A percentile compares a stretch with the other conserved stretches of the same genome.
These are phyloP conservation scores for Formica selysi DNA, from an alignment of 1,140 invertebrate genomes.

Conservation along the genomic window DNA sequence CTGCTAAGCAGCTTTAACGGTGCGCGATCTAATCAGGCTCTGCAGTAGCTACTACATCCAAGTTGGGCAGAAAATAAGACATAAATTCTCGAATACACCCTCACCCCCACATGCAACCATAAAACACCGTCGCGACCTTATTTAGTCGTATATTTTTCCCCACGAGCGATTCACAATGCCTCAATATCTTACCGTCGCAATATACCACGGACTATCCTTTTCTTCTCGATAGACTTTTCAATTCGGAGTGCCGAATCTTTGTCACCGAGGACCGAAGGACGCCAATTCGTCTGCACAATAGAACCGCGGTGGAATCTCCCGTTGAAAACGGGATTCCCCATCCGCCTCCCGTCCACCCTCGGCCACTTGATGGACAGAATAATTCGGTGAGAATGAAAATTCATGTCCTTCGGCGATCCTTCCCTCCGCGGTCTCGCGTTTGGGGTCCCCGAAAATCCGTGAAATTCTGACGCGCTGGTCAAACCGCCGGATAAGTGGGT, in stretches of 20 bases:
- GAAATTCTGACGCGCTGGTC: slow-evolving; percentile 56
- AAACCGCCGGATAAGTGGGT: slow-evolving; percentile 70
- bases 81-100: slow-evolving; percentile 69
- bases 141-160: slow-evolving; percentile 76
- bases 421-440: slow-evolving; percentile 29
- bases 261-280: slow-evolving; percentile 53
- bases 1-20: slow-evolving; percentile 42
- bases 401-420: slow-evolving; percentile 67
- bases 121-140: slow-evolving; percentile 69
- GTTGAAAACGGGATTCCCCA: slow-evolving; percentile 69
- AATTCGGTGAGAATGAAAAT: slow-evolving; percentile 79
- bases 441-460: slow-evolving; percentile 44
- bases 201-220: slow-evolving; percentile 67
- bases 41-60: slow-evolving; percentile 47
- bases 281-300: slow-evolving; percentile 74
- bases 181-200: slow-evolving; percentile 70
- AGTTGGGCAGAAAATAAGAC: slow-evolving; percentile 63
- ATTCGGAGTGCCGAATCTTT: slow-evolving; percentile 69
- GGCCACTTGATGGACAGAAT: slow-evolving; percentile 73
- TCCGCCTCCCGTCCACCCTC: background rate
- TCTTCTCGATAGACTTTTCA: slow-evolving; percentile 73
- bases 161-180: slow-evolving; percentile 69
- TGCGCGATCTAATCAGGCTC: slow-evolving; percentile 51
- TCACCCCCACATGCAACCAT: slow-evolving; percentile 60
- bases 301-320: slow-evolving; percentile 58